Percentiles rank a stretch among this genome's conserved stretches.
Conservation (phyloP, 2,888 invertebrate species). For the Lydus trimaculatus region DNA sequence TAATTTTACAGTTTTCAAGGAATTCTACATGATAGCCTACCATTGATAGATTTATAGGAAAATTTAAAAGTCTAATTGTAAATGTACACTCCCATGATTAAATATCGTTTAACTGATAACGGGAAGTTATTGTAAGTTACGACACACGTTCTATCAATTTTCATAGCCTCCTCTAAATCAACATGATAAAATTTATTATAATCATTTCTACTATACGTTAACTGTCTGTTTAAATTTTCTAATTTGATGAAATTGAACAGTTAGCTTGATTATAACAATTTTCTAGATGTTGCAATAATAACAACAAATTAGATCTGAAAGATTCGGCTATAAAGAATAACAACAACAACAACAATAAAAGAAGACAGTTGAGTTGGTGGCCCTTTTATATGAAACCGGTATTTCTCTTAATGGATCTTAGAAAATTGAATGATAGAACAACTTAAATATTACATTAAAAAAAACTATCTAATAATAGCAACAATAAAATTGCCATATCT, state of each 20-base stretch:
- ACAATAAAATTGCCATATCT: background rate
- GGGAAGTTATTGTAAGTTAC: background rate
- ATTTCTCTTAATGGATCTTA: background rate
- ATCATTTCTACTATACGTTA: background rate
- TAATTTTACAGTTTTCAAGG: too few species aligned
- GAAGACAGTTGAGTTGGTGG: background rate
- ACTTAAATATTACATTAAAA: background rate
- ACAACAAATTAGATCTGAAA: constrained; percentile 8
- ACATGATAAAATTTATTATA: background rate
- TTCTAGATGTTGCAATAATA: constrained; percentile 15
- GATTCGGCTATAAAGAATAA: background rate
- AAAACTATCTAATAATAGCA: constrained; percentile 2
- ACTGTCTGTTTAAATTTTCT: constrained; percentile 2
- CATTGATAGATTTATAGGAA: too few species aligned
- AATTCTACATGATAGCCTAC: too few species aligned
- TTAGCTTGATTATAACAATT: constrained; percentile 19
- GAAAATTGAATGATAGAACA: background rate
- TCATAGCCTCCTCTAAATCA: background rate
- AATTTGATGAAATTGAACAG: constrained; percentile 15
- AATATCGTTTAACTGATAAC: background rate
- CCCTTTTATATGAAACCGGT: background rate
- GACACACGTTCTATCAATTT: background rate
- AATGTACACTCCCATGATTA: too few species aligned
- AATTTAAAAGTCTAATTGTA: too few species aligned
- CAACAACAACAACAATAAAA: background rate